phyloP scores from a whole-genome alignment of 2,888 invertebrate genomes.

The Prenolepis imparis region DNA sequence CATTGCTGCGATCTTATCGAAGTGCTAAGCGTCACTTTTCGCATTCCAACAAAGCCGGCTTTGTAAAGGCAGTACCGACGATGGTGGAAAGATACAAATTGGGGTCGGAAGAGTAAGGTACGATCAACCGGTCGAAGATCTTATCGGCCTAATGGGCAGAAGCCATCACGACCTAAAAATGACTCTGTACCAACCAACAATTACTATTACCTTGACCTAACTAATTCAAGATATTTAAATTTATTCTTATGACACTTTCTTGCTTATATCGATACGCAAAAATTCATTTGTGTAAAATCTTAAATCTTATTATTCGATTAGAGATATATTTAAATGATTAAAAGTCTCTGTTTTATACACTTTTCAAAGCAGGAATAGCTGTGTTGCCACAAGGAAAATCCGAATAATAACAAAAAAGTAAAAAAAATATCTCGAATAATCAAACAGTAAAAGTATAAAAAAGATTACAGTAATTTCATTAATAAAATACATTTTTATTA shows the following conservation, averaged over 20 bases:
- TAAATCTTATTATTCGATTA: neutral
- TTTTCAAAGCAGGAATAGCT: neutral
- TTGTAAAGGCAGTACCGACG: conserved; percentile 64
- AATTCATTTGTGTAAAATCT: too few relatives aligned
- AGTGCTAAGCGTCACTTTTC: conserved; percentile 66
- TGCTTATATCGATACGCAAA: neutral
- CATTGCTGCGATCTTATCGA: conserved; percentile 73
- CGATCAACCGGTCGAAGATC: conserved; percentile 75
- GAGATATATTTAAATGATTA: neutral
- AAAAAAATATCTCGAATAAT: too few relatives aligned
- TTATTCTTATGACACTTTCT: neutral
- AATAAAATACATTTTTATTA: neutral
- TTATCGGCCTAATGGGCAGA: conserved; percentile 84
- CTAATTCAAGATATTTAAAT: conserved; percentile 4
- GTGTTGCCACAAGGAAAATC: neutral
- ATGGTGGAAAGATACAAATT: conserved; percentile 75
- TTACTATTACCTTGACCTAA: conserved; percentile 12
- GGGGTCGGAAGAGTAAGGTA: conserved; percentile 76
- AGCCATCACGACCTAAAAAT: conserved; percentile 81
- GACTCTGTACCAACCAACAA: conserved; percentile 69
- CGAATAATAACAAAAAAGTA: too few relatives aligned
- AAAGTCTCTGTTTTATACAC: neutral
- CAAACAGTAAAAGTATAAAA: neutral
- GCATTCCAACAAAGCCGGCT: conserved; percentile 73
- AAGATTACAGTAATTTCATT: neutral